These are phyloP conservation scores for Hydrozoanthus gracilis DNA, from an alignment of 92 coral and sea anemone species.

Conservation along the genomic window DNA sequence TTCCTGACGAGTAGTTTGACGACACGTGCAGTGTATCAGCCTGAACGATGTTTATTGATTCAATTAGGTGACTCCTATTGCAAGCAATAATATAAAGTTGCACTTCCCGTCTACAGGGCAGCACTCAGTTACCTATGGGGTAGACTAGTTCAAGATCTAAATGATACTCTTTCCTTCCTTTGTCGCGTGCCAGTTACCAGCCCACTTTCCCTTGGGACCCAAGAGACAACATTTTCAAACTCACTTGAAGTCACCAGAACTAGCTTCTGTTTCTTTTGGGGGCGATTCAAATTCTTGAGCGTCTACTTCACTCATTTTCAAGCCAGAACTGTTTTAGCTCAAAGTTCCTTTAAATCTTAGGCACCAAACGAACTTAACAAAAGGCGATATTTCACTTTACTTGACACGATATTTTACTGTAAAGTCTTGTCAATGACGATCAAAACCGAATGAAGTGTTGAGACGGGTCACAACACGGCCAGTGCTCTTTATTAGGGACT, in stretches of 20 bases:
- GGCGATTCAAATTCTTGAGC: constrained; percentile 18
- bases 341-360: constrained; percentile 20
- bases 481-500: no score
- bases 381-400: constrained; percentile 6
- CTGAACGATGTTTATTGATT: no score
- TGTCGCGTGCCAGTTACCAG: constrained; percentile 19
- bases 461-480: no score
- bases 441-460: no score
- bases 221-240: constrained; percentile 25
- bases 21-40: no score
- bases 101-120: no score
- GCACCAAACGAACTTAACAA: constrained; percentile 24
- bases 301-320: constrained; percentile 21
- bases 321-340: constrained; percentile 16
- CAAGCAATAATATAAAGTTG: no score
- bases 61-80: no score
- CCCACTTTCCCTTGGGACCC: constrained; percentile 34
- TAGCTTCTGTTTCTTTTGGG: constrained; percentile 3
- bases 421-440: no score
- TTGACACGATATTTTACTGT: not conserved
- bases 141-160: constrained; percentile 27
- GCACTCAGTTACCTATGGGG: no score
- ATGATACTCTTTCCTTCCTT: constrained; percentile 24
- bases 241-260: constrained; percentile 11
- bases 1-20: constrained; percentile 42